Conservation (phyloP, 2,888 invertebrate species). For the Metalampra italica region DNA sequence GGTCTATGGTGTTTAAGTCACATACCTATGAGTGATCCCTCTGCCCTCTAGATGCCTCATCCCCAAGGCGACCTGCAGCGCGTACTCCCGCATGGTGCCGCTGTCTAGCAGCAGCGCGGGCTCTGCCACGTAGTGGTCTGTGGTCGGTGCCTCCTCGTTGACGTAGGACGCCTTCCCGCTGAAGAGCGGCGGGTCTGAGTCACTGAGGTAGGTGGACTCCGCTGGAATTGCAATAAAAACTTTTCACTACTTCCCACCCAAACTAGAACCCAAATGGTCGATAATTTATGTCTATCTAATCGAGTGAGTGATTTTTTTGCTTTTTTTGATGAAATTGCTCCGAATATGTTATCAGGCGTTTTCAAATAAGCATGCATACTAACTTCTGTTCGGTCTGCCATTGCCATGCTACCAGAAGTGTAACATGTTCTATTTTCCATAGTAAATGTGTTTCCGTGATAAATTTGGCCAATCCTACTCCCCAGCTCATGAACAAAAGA, state of each 20-base stretch:
- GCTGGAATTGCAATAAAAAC: conserved; percentile 57
- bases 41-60: conserved; percentile 87
- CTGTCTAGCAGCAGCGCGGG: conserved; percentile 62
- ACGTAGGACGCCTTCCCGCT: conserved; percentile 41
- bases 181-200: conserved; percentile 52
- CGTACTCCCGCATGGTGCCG: conserved; percentile 81
- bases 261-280: too few species aligned
- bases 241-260: too few species aligned
- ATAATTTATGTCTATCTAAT: too few species aligned
- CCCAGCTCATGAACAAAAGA: too few species aligned
- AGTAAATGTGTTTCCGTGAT: too few species aligned
- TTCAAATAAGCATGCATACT: not conserved
- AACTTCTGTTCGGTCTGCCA: too few species aligned
- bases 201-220: conserved; percentile 74
- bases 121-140: conserved; percentile 65
- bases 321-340: not conserved
- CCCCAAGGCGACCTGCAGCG: conserved; percentile 87
- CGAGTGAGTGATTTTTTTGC: too few species aligned
- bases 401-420: too few species aligned
- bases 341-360: not conserved
- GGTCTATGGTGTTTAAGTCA: too few species aligned
- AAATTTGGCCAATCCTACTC: too few species aligned
- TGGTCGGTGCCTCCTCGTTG: conserved; percentile 24
- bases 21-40: conserved; percentile 83
- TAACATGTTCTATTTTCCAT: too few species aligned